These are phyloP conservation scores for Heliangelus exortis DNA, from an alignment of 2,797 vertebrate genomes.

Conservation along the genomic window DNA sequence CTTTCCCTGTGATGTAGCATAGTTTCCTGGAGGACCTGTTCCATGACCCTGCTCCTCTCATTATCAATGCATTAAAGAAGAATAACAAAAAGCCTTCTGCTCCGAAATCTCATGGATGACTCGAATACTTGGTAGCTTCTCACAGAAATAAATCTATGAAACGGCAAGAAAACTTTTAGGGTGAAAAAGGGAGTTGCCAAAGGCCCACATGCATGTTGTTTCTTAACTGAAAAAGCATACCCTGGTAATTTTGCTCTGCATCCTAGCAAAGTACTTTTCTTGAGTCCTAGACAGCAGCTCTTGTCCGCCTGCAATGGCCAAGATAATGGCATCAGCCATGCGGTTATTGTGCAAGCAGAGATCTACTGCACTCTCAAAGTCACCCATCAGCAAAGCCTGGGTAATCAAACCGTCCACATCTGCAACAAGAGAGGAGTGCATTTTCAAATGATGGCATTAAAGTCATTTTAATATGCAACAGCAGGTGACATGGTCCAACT, in stretches of 20 bases:
- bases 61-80: background rate
- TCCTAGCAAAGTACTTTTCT: slow-evolving; percentile 91
- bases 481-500: background rate
- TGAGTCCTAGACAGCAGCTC: slow-evolving; percentile 93
- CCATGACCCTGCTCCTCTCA: background rate
- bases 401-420: slow-evolving; percentile 96
- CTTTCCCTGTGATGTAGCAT: background rate
- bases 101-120: background rate
- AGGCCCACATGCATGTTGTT: background rate
- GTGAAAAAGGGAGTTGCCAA: background rate
- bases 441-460: background rate
- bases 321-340: slow-evolving; percentile 96
- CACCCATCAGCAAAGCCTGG: slow-evolving; percentile 91
- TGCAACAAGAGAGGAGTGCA: slow-evolving; percentile 61
- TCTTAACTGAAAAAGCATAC: slow-evolving; percentile 73
- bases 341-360: slow-evolving; percentile 96
- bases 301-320: slow-evolving; percentile 92
- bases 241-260: slow-evolving; percentile 93
- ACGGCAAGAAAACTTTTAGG: background rate
- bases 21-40: no score
- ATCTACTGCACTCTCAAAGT: slow-evolving; percentile 93
- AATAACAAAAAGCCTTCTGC: background rate
- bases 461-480: background rate
- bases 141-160: background rate
- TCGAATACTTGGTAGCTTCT: background rate